Conservation (phyloP, 2,113 vertebrate genomes). For the Hyperopisus bebe region DNA sequence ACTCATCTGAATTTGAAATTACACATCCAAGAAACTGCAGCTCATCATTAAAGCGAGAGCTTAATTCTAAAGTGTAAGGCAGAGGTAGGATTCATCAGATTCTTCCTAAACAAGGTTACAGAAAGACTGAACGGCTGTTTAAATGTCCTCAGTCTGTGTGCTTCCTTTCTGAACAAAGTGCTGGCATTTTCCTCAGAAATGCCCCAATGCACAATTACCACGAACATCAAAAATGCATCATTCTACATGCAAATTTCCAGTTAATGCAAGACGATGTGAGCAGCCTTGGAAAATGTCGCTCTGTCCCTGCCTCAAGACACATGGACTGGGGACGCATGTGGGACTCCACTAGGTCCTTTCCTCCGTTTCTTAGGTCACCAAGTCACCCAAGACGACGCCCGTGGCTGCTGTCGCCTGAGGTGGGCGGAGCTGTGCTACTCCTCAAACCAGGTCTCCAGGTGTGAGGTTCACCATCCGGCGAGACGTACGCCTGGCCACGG, state of each 20-base stretch:
- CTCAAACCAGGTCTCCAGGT: constrained; percentile 41
- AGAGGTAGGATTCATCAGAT: background rate
- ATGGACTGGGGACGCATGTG: background rate
- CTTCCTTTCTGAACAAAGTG: background rate
- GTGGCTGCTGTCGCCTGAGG: background rate
- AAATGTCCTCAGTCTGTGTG: background rate
- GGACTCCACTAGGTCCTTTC: background rate
- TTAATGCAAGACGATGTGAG: background rate
- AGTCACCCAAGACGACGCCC: background rate
- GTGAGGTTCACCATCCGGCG: constrained; percentile 37
- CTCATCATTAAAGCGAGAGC: background rate
- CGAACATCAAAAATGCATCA: background rate
- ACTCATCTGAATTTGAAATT: background rate
- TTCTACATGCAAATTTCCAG: background rate
- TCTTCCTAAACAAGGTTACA: background rate
- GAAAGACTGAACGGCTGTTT: background rate
- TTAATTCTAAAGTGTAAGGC: background rate
- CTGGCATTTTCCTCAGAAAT: background rate
- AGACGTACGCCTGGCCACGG: constrained; percentile 38
- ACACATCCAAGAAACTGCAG: background rate
- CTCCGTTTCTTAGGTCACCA: no score
- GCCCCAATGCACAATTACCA: background rate
- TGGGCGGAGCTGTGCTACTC: constrained; percentile 16
- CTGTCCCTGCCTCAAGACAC: no score
- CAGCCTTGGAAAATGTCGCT: background rate